These are phyloP conservation scores for Periophthalmodon schlosseri DNA, from an alignment of 2,113 vertebrate genomes.

Conservation along the genomic window DNA sequence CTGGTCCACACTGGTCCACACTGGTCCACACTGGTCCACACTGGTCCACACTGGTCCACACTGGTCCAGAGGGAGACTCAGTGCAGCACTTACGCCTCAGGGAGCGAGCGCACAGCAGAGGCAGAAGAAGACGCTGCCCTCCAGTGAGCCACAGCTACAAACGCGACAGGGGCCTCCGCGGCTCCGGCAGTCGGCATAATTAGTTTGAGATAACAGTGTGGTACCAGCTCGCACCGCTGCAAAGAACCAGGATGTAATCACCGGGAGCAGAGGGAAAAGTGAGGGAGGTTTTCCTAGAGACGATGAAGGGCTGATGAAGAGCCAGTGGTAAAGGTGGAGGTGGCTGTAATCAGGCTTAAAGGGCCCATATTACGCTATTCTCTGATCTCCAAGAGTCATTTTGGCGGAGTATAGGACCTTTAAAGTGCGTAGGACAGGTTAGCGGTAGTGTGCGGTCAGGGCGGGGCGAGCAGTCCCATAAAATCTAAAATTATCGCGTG, in stretches of 20 bases:
- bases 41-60: conserved; percentile 18
- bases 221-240: conserved; percentile 14
- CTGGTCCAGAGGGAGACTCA: conserved; percentile 31
- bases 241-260: conserved; percentile 3
- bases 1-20: no score
- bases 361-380: no score
- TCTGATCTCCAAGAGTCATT: no score
- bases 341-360: background rate
- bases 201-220: conserved; percentile 65
- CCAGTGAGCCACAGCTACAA: conserved; percentile 64
- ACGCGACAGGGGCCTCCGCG: conserved; percentile 49
- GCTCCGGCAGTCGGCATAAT: conserved; percentile 58
- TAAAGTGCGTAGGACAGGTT: no score
- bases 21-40: conserved; percentile 19
- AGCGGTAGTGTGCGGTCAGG: no score
- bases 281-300: background rate
- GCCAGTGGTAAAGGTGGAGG: background rate
- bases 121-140: conserved; percentile 61
- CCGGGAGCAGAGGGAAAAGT: background rate
- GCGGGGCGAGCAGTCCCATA: no score
- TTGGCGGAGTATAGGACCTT: no score
- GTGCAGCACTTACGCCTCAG: conserved; percentile 44
- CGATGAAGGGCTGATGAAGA: background rate
- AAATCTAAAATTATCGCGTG: no score
- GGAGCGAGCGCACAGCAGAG: conserved; percentile 56